Evolutionary conservation across 1,140 invertebrate genomes (phyloP).

Genomic region (Thaumatotibia leucotreta): DNA sequence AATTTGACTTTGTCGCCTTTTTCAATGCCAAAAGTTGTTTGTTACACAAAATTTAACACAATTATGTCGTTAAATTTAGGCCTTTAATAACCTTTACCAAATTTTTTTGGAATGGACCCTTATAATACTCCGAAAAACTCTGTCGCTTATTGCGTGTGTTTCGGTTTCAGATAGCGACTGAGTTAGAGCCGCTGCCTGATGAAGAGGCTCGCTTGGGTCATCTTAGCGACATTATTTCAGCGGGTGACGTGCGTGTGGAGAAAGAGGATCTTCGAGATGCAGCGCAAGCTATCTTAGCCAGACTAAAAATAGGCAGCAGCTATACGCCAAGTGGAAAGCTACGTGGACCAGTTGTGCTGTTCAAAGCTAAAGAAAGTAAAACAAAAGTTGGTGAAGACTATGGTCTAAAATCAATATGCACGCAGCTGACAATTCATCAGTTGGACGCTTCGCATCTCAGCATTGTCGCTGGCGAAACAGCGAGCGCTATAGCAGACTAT

Average conservation of each 20-base stretch:
- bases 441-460: slow-evolving; percentile 89
- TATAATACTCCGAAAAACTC: too few relatives aligned
- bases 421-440: slow-evolving; percentile 80
- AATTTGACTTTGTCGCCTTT: too few relatives aligned
- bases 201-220: slow-evolving; percentile 77
- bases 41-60: too few relatives aligned
- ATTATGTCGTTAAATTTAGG: too few relatives aligned
- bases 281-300: slow-evolving; percentile 86
- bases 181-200: slow-evolving; percentile 75
- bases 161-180: slow-evolving; percentile 71
- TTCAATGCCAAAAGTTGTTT: background rate
- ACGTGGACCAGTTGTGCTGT: slow-evolving; percentile 83
- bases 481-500: slow-evolving; percentile 79
- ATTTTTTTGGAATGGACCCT: too few relatives aligned
- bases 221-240: slow-evolving; percentile 73
- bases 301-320: slow-evolving; percentile 82
- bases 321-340: slow-evolving; percentile 84
- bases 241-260: slow-evolving; percentile 53
- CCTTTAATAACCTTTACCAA: too few relatives aligned
- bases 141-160: too few relatives aligned
- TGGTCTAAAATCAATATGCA: slow-evolving; percentile 86
- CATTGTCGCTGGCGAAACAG: slow-evolving; percentile 84
- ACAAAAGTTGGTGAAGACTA: slow-evolving; percentile 86
- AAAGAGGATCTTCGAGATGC: slow-evolving; percentile 79
- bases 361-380: slow-evolving; percentile 89